Percentiles rank a stretch among this genome's conserved stretches.
phyloP scores from a whole-genome alignment of 2,113 vertebrate species.

The Ovis aries region ARS-UI_Ramb_v3.0 NC_056068.1:23188501-23189000 shows the following conservation, averaged over 20 bases:
- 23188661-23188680: background rate
- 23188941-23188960: background rate
- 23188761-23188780: background rate
- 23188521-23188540: background rate
- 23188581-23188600: background rate
- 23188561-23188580: background rate
- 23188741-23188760: background rate
- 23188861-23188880: background rate
- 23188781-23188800: background rate
- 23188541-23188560: background rate
- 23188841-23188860: background rate
- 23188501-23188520: background rate
- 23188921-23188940: background rate
- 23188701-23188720: background rate
- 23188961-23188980: background rate
- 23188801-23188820: background rate
- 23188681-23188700: background rate
- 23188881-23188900: background rate
- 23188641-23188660: background rate
- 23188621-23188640: background rate
- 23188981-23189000: background rate
- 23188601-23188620: background rate
- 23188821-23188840: background rate
- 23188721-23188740: background rate
- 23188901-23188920: background rate